Percentiles rank a stretch among this genome's conserved stretches.
phyloP scores from a whole-genome alignment of 2,113 vertebrate genomes.

The Charadrius vociferus region DNA sequence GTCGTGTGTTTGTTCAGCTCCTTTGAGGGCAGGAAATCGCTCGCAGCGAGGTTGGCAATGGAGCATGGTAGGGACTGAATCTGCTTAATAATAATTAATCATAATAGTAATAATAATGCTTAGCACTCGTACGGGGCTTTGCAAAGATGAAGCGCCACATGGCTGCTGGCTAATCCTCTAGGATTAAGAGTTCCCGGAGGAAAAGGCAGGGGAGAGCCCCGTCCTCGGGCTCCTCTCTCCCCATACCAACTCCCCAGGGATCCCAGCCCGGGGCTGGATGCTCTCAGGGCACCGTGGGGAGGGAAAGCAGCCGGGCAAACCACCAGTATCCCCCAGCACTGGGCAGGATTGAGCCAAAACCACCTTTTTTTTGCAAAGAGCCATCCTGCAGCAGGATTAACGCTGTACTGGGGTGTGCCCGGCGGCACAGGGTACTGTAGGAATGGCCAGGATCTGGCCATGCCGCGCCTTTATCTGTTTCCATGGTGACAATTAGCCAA shows the following conservation, averaged over 20 bases:
- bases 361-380: background rate
- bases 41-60: background rate
- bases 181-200: background rate
- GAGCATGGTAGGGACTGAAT: background rate
- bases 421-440: fast-evolving
- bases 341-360: background rate
- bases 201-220: background rate
- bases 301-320: background rate
- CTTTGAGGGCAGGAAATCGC: background rate
- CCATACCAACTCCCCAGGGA: fast-evolving
- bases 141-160: background rate
- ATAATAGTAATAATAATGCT: background rate
- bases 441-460: background rate
- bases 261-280: fast-evolving
- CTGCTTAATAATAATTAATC: constrained; percentile 57
- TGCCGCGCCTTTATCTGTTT: background rate
- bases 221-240: background rate
- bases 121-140: background rate
- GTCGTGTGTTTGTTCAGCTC: background rate
- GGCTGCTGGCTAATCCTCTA: constrained; percentile 17
- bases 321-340: background rate
- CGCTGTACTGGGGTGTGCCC: fast-evolving
- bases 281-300: fast-evolving
- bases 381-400: fast-evolving
- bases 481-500: background rate